Conservation (phyloP, 2,888 invertebrate genomes). For the Cloeon dipterum region DNA sequence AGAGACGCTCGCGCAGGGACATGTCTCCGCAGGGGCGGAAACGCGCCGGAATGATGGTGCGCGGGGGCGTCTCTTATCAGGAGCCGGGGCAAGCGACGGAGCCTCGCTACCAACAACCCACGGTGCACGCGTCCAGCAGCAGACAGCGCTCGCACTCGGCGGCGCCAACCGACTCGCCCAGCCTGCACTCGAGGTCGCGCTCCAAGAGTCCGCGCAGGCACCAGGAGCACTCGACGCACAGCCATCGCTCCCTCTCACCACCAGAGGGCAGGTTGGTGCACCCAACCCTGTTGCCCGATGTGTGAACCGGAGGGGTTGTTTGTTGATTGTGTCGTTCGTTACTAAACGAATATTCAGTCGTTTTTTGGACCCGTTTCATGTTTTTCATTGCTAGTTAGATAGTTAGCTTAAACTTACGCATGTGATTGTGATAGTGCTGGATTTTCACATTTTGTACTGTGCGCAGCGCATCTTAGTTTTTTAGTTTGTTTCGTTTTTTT, state of each 20-base stretch:
- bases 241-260: slow-evolving; percentile 48
- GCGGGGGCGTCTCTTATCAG: slow-evolving; percentile 24
- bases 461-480: too few relatives aligned
- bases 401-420: too few relatives aligned
- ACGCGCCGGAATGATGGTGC: slow-evolving; percentile 38
- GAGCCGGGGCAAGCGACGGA: too few relatives aligned
- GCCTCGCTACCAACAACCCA: too few relatives aligned
- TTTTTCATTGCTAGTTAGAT: too few relatives aligned
- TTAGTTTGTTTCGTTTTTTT: too few relatives aligned
- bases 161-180: slow-evolving; percentile 44
- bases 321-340: too few relatives aligned
- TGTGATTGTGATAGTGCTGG: too few relatives aligned
- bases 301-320: too few relatives aligned
- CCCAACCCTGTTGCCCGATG: background rate
- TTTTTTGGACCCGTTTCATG: too few relatives aligned
- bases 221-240: slow-evolving; percentile 17
- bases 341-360: too few relatives aligned
- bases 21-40: slow-evolving; percentile 59
- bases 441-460: too few relatives aligned
- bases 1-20: slow-evolving; percentile 57
- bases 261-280: slow-evolving; percentile 39
- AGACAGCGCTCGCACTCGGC: slow-evolving; percentile 66
- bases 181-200: slow-evolving; percentile 33
- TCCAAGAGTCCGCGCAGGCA: slow-evolving; percentile 58
- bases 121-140: slow-evolving; percentile 2